A percentile compares a stretch with the other conserved stretches of the same genome.
These are phyloP conservation scores for Petrolisthes manimaculis DNA, from an alignment of 2,888 invertebrate species.

Conservation along the genomic window DNA sequence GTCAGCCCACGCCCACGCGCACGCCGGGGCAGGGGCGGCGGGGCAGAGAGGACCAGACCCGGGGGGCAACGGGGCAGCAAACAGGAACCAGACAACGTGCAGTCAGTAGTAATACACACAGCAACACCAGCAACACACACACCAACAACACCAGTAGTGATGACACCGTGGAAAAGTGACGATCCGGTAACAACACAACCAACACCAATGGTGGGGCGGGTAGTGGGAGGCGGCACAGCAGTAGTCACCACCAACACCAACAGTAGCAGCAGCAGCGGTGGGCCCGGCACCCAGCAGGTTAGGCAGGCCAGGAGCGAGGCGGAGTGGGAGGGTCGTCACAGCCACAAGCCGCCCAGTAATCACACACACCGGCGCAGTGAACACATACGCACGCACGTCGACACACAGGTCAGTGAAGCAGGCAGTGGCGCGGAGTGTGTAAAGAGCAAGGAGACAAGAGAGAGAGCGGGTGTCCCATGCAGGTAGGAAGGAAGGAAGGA, in stretches of 20 bases:
- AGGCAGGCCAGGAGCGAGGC: slow-evolving; percentile 9
- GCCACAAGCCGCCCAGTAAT: slow-evolving; percentile 15
- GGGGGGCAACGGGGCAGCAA: slow-evolving; percentile 28
- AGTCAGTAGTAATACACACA: slow-evolving; percentile 40
- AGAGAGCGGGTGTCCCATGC: neutral
- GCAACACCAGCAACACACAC: slow-evolving; percentile 38
- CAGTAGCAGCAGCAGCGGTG: neutral
- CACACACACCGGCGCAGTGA: slow-evolving; percentile 51
- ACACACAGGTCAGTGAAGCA: slow-evolving; percentile 20
- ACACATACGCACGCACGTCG: slow-evolving; percentile 36
- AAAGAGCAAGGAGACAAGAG: neutral
- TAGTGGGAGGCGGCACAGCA: slow-evolving; percentile 14
- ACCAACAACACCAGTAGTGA: slow-evolving; percentile 36
- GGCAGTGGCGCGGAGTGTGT: neutral
- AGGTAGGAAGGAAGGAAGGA: neutral
- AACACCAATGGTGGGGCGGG: slow-evolving; percentile 24
- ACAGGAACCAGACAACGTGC: slow-evolving; percentile 37
- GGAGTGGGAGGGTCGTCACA: slow-evolving; percentile 35
- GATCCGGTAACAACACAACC: slow-evolving; percentile 4
- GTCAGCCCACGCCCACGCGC: slow-evolving; percentile 58
- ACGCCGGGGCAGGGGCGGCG: slow-evolving; percentile 40
- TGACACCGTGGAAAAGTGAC: slow-evolving; percentile 38
- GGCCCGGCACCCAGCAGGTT: slow-evolving; percentile 10
- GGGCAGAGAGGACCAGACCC: slow-evolving; percentile 34
- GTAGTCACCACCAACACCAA: neutral